Evolutionary conservation across 2,113 vertebrate species (phyloP).

Genomic region (Scopus umbretta): DNA sequence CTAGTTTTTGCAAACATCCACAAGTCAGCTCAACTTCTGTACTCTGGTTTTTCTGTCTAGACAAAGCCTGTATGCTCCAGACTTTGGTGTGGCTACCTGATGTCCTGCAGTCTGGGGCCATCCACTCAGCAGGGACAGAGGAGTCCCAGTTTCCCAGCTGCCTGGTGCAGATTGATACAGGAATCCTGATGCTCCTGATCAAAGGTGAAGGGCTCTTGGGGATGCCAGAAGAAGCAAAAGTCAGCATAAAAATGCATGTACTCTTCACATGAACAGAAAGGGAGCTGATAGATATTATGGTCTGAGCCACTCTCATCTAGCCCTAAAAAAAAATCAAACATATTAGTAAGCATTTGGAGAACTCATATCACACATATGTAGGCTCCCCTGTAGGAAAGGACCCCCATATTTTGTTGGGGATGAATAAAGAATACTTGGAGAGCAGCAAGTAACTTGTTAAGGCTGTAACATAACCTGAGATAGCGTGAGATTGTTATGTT

Average conservation of each 20-base stretch:
- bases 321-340: no score
- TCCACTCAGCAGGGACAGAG: not conserved
- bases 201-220: no score
- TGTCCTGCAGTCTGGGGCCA: not conserved
- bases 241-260: not conserved
- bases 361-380: not conserved
- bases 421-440: not conserved
- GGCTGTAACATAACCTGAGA: not conserved
- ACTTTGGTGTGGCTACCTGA: not conserved
- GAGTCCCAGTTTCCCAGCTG: not conserved
- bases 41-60: not conserved
- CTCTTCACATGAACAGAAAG: not conserved
- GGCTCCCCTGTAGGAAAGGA: not conserved
- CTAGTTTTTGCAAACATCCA: not conserved
- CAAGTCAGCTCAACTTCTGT: not conserved
- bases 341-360: not conserved
- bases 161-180: not conserved
- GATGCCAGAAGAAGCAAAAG: not conserved
- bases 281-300: not conserved
- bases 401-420: not conserved
- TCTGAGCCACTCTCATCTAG: not conserved
- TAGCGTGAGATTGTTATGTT: not conserved
- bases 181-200: not conserved
- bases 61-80: not conserved
- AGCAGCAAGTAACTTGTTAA: not conserved